Evolutionary conservation across 2,797 vertebrate genomes (phyloP).

Genomic region (Neomorphus geoffroyi): DNA sequence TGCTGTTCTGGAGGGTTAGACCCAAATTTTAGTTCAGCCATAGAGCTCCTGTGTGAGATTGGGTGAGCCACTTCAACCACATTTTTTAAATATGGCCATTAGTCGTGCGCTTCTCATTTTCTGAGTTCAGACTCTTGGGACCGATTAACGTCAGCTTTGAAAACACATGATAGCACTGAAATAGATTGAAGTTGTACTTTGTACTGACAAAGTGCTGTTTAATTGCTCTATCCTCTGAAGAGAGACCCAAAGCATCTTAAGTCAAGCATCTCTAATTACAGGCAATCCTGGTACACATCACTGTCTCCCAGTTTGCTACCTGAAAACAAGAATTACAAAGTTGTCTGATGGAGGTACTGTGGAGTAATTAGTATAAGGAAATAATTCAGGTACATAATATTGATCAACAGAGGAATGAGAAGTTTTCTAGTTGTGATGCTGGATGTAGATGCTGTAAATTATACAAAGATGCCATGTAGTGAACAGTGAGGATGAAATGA

Average conservation of each 20-base stretch:
- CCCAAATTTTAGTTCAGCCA: neutral
- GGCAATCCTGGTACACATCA: neutral
- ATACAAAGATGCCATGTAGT: neutral
- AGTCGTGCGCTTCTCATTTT: slow-evolving; percentile 51
- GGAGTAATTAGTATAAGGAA: neutral
- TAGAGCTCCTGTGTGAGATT: neutral
- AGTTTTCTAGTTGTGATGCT: neutral
- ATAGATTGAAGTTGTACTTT: slow-evolving; percentile 60
- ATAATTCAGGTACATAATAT: neutral
- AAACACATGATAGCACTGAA: slow-evolving; percentile 47
- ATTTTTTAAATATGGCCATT: slow-evolving; percentile 14
- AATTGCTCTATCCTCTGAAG: slow-evolving; percentile 62
- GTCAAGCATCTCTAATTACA: slow-evolving; percentile 36
- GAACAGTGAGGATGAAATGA: neutral
- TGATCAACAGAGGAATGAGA: neutral
- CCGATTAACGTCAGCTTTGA: slow-evolving; percentile 54
- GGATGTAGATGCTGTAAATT: neutral
- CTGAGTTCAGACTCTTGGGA: slow-evolving; percentile 45
- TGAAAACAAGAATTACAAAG: neutral
- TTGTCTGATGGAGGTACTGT: neutral
- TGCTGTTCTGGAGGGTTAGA: neutral
- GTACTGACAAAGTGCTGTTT: slow-evolving; percentile 63
- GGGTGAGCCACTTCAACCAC: neutral
- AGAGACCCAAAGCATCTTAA: slow-evolving; percentile 46
- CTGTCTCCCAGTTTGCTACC: neutral